Percentiles rank a stretch among this genome's conserved stretches.
Conservation (phyloP, 2,113 vertebrate species). For the Lophochroa leadbeateri region DNA sequence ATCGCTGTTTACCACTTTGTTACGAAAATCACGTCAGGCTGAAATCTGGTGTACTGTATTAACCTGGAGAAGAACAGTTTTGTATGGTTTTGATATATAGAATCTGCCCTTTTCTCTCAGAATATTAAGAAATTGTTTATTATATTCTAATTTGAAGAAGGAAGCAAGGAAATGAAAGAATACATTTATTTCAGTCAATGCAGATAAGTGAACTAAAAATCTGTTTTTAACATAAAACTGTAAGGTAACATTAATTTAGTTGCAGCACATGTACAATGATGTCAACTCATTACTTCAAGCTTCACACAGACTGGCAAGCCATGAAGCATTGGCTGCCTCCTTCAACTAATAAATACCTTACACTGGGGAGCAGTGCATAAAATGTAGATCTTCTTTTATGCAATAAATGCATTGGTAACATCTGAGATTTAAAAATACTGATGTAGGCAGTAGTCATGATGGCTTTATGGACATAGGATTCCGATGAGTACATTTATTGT, state of each 20-base stretch:
- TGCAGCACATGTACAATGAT: neutral
- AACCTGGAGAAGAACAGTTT: neutral
- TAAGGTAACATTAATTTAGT: neutral
- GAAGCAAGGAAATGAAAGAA: neutral
- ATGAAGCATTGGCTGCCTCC: neutral
- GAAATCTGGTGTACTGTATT: neutral
- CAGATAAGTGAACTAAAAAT: neutral
- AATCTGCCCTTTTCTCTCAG: neutral
- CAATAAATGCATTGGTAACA: neutral
- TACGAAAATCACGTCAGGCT: neutral
- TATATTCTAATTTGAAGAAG: neutral
- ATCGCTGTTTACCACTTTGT: neutral
- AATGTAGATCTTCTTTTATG: neutral
- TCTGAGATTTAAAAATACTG: neutral
- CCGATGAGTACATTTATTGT: neutral
- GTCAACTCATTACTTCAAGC: neutral
- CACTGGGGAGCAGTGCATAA: neutral
- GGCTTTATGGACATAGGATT: neutral
- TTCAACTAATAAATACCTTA: neutral
- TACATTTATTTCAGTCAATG: neutral
- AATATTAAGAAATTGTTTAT: neutral
- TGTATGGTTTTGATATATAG: neutral
- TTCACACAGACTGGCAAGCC: neutral
- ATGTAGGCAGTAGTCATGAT: neutral
- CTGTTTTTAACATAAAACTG: neutral